Evolutionary conservation across 1,140 invertebrate genomes (phyloP), one percentile per base, ranked within the genome.

Genomic region (Sesamia nonagrioides): DNA sequence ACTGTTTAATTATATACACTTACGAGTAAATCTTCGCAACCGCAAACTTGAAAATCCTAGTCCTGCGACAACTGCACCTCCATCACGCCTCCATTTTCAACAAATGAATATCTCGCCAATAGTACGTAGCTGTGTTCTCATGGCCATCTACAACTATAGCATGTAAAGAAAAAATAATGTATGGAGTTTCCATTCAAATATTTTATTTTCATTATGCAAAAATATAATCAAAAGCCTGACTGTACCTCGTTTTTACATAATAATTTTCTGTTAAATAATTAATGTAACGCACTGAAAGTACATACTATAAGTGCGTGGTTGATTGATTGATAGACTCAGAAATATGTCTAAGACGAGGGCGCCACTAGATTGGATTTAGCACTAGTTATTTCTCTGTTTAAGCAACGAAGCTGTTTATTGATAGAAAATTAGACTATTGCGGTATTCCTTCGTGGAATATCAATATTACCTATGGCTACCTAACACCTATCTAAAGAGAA

Each of bases 21-120:
- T 80, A 93, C 92, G 80, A 86, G 76, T 77, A 89, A 88, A 88
- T 91, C 79, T 72, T 82, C 84, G 86, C 90, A 92, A 90, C 86
- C 83, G 87, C 87, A 81, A 94, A 92, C 89, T 88, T 88, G 89
- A 92, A 93, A 89, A 90, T 88, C 84, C 79, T 82, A 88, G 85
- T 88, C 84, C 89, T 92, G 86, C 89, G 88, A 93, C 91, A 90
- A 90, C 83, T 87, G 81, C 85, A 85, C 88, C 81, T 91, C 89
- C 91, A 92, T 93, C 90, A 93, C 91, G 91, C 89, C 91, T 92
- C 93, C 94, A 95, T 95, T 91, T 95, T 92, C 91, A 93, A 94
- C 90, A 94, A 93, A 94, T 93, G 92, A 94, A 91, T 88, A 86
- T 78, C 82, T 78, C 27, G 27, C 56, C 56, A 48, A 78, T 79